Base-by-base conservation (phyloP, 2,888 invertebrate species). In the Tenthredo notha region DNA sequence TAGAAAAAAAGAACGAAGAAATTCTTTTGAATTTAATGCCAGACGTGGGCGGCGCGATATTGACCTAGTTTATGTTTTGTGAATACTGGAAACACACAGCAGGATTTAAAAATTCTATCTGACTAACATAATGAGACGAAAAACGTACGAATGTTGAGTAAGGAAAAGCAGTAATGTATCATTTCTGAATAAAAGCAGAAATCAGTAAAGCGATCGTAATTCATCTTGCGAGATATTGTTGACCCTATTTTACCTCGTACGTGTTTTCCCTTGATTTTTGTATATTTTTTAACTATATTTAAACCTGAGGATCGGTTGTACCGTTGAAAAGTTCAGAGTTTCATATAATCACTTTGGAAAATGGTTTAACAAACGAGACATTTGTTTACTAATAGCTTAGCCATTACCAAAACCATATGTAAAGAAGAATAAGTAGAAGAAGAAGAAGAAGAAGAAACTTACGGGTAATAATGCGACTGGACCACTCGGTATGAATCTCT, bases 391-490 rank as follows among this genome's bases (percentile, higher is more conserved):
- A n/a, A 37, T 21, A 37, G 12, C 47, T 47, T 12, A 47, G 47
- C 40, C 10, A 43, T 43, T 43, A 43, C 40, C 40, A 43, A 21
- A 84, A 33, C 50, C 33, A 12, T 10, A 25, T 10, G 25, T 65
- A 25, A 67, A 65, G 29, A 18, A 65, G 21, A 29, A 37, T 65
- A 40, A 47, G 75, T 4, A 33, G 33, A 33, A 33, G 33, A 33
- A 4, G 33, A 67, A 65, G 29, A 12, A 65, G n/a, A 29, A 37
- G 72, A 40, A 40, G 75, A 85, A 86, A 93, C 93, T 94, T 94
- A 96, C 95, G 9, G 99, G 99, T 84, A 99, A 94, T 37, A 99
- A 92, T 4, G 99, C 99, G 37, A 99, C 95, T 0, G 99, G 98
- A 0, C 99, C 99, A 2, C 96, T 96, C 0, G 98, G 98, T 86